Conservation (phyloP, 1,140 invertebrate species). For the Nymphalis io region DNA sequence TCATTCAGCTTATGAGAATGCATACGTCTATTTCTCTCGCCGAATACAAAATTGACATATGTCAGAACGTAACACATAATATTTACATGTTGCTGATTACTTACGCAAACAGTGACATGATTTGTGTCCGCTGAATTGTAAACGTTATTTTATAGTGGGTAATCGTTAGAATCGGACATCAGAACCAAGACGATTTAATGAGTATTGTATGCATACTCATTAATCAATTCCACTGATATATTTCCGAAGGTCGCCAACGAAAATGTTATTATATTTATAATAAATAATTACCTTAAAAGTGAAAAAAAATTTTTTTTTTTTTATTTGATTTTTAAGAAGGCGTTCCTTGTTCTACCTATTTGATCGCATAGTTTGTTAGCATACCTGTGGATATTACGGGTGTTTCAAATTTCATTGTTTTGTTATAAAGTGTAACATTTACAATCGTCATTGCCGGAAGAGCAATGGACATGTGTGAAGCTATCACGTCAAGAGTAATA, state of each 20-base stretch:
- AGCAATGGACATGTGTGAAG: constrained; percentile 41
- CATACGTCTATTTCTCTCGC: constrained; percentile 48
- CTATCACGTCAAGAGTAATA: constrained; percentile 42
- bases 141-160: constrained; percentile 45
- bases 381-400: constrained; percentile 21
- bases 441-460: constrained; percentile 28
- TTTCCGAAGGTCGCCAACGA: constrained; percentile 63
- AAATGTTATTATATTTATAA: constrained; percentile 30
- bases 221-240: constrained; percentile 72
- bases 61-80: constrained; percentile 59
- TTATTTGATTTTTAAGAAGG: background rate
- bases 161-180: constrained; percentile 44
- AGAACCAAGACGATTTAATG: constrained; percentile 48
- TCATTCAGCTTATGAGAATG: constrained; percentile 58
- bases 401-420: constrained; percentile 31
- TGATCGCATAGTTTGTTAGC: constrained; percentile 13
- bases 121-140: constrained; percentile 40
- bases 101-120: constrained; percentile 56
- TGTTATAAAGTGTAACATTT: constrained; percentile 10
- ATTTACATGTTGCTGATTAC: constrained; percentile 70
- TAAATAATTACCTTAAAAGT: constrained; percentile 6
- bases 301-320: no score
- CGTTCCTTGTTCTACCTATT: constrained; percentile 16
- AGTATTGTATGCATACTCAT: constrained; percentile 74
- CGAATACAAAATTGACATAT: constrained; percentile 34